These are phyloP conservation scores for Triplophysa rosa DNA, from an alignment of 2,113 vertebrate species.

Conservation along the genomic window DNA sequence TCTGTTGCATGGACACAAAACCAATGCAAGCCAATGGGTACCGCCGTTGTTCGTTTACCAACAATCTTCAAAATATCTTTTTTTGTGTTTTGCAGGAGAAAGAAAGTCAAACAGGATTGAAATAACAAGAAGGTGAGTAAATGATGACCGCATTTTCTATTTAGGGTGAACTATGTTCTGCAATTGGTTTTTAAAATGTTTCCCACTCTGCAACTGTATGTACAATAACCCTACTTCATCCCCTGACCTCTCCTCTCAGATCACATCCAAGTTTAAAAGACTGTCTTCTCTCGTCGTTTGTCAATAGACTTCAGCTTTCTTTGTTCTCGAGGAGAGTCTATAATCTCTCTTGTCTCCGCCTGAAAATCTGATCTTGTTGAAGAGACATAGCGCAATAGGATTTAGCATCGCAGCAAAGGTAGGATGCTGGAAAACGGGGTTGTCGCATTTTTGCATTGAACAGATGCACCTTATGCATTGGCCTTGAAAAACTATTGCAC, in stretches of 20 bases:
- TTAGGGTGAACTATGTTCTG: neutral
- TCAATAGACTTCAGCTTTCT: slow-evolving; percentile 23
- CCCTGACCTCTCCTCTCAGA: neutral
- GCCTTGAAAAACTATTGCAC: slow-evolving; percentile 11
- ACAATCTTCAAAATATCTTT: no score
- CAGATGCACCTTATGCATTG: slow-evolving; percentile 19
- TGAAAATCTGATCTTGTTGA: slow-evolving; percentile 34
- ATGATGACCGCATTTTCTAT: no score
- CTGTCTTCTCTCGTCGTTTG: neutral
- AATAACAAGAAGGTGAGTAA: no score
- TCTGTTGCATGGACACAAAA: no score
- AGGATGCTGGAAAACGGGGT: neutral
- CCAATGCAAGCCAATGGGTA: no score
- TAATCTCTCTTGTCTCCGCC: slow-evolving; percentile 31
- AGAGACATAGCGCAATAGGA: slow-evolving; percentile 17
- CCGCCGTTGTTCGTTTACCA: no score
- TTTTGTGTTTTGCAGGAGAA: no score
- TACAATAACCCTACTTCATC: neutral
- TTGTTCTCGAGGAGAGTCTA: slow-evolving; percentile 23
- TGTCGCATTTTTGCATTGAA: slow-evolving; percentile 1
- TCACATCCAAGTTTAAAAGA: neutral
- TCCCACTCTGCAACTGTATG: no score
- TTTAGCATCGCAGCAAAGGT: slow-evolving; percentile 18
- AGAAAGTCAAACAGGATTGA: no score
- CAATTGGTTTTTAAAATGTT: neutral